These are phyloP conservation scores for Morpho achilles DNA, from an alignment of 2,888 invertebrate species.

Conservation along the genomic window DNA sequence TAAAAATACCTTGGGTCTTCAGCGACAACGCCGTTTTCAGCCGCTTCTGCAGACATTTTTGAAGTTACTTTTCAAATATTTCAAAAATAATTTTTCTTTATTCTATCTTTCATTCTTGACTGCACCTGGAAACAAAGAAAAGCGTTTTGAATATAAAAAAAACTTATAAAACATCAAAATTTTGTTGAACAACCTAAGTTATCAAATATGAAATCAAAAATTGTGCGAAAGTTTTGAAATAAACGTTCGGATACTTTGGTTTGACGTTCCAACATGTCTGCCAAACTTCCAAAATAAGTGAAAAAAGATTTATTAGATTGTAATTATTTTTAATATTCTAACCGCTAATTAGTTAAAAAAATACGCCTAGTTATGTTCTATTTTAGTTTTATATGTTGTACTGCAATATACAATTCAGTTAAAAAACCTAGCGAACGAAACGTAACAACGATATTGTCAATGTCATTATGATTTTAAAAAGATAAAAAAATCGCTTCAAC, in stretches of 20 bases:
- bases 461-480: no score
- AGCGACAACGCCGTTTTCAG: conserved; percentile 53
- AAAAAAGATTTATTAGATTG: no score
- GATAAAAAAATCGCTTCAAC: no score
- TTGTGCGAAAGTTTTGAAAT: not conserved
- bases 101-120: conserved; percentile 46
- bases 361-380: no score
- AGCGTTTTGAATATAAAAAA: not conserved
- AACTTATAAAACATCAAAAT: not conserved
- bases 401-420: no score
- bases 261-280: no score
- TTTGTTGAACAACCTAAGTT: not conserved
- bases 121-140: conserved; percentile 41
- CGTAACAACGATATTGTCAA: no score
- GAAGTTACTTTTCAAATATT: conserved; percentile 16
- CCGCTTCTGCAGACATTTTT: conserved; percentile 54
- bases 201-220: not conserved
- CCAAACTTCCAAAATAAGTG: no score
- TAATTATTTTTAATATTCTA: no score
- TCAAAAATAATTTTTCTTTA: conserved; percentile 15
- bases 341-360: no score
- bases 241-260: not conserved
- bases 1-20: conserved; percentile 57
- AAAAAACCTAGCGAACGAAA: no score
- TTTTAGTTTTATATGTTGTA: no score